phyloP scores from a whole-genome alignment of 2,888 invertebrate species.

The Heliconius hortense region DNA sequence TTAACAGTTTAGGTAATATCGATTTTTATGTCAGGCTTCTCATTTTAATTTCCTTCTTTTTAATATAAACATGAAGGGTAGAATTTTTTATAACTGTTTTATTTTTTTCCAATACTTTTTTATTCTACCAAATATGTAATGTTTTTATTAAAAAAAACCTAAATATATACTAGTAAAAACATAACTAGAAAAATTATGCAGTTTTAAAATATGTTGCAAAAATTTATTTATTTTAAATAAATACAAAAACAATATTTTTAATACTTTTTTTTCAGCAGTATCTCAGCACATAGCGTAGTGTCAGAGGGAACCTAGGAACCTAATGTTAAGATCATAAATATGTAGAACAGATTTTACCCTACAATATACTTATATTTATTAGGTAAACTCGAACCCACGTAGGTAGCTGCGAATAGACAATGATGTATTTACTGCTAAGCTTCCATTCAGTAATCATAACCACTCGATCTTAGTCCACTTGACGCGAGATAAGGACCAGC shows the following conservation, averaged over 20 bases:
- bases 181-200: too few relatives aligned
- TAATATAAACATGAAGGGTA: not conserved
- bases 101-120: too few relatives aligned
- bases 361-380: conserved; percentile 12
- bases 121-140: too few relatives aligned
- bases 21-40: not conserved
- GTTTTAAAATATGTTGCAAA: too few relatives aligned
- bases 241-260: too few relatives aligned
- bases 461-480: conserved; percentile 49
- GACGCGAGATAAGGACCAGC: conserved; percentile 48
- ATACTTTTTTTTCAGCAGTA: too few relatives aligned
- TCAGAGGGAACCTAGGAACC: too few relatives aligned
- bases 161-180: too few relatives aligned
- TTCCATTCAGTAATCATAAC: conserved; percentile 34
- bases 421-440: conserved; percentile 31
- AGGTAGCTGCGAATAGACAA: conserved; percentile 23
- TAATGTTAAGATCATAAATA: not conserved
- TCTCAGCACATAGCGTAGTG: too few relatives aligned
- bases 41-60: not conserved
- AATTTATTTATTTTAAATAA: too few relatives aligned
- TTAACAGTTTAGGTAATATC: not conserved
- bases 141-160: too few relatives aligned
- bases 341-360: not conserved
- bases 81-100: too few relatives aligned
- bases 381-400: conserved; percentile 10